These are phyloP conservation scores for Brachystomella parvula DNA, from an alignment of 1,140 invertebrate species.

Conservation along the genomic window DNA sequence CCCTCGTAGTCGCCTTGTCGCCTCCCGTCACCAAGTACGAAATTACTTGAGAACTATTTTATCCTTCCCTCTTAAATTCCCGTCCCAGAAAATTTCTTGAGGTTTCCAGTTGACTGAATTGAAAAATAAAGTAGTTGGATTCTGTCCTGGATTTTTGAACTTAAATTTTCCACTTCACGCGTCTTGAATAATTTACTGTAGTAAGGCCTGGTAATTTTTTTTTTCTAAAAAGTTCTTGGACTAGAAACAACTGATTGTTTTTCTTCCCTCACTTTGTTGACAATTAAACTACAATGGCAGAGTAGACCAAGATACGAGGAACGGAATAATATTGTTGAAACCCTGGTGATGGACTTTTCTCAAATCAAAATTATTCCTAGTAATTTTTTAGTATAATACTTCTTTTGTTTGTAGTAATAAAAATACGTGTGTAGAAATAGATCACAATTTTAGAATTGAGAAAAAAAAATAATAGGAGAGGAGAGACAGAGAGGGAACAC, in stretches of 20 bases:
- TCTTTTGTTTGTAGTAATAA: no score
- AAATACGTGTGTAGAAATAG: constrained; percentile 10
- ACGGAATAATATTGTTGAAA: no score
- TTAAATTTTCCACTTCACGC: constrained; percentile 9
- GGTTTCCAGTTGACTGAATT: neutral
- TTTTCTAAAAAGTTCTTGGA: constrained; percentile 1
- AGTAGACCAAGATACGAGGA: no score
- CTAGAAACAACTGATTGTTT: constrained; percentile 6
- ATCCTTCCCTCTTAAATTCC: neutral
- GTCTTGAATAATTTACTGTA: neutral
- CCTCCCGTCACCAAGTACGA: neutral
- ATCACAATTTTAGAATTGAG: constrained; percentile 9
- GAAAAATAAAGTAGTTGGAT: neutral
- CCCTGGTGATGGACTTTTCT: no score
- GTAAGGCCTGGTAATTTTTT: neutral
- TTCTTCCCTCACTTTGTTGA: no score
- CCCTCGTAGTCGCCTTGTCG: neutral
- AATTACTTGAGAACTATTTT: neutral
- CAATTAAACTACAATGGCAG: no score
- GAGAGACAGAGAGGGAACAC: neutral
- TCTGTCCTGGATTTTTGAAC: neutral
- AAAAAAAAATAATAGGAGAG: no score
- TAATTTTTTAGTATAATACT: neutral
- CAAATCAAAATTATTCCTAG: neutral
- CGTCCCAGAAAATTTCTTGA: neutral